Evolutionary conservation across 2,797 vertebrate genomes (phyloP).

Genomic region (Sciaenops ocellatus): DNA sequence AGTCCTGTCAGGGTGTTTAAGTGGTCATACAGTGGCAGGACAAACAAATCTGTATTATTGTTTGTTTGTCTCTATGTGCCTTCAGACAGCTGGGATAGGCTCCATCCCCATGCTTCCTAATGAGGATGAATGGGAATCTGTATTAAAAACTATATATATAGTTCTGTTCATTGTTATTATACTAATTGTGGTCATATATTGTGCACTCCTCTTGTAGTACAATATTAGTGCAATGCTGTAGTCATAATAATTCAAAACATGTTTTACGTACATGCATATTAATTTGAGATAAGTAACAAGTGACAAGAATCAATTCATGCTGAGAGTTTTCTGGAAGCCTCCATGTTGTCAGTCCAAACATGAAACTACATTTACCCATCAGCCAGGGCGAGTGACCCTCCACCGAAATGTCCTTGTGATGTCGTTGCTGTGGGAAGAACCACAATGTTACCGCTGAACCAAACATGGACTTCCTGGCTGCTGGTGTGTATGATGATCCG

Average conservation of each 20-base stretch:
- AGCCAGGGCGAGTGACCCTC: neutral
- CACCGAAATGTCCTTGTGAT: conserved; percentile 39
- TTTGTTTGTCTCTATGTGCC: too few relatives aligned
- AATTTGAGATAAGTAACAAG: neutral
- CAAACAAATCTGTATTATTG: neutral
- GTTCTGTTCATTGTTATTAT: neutral
- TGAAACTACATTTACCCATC: conserved; percentile 18
- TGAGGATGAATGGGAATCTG: too few relatives aligned
- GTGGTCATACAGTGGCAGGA: neutral
- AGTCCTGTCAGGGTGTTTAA: neutral
- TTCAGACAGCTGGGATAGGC: too few relatives aligned
- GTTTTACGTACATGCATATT: neutral
- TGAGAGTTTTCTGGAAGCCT: conserved; percentile 27
- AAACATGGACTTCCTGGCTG: conserved; percentile 66
- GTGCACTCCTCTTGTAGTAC: neutral
- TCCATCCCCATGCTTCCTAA: too few relatives aligned
- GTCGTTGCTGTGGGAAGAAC: conserved; percentile 32
- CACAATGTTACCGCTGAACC: conserved; percentile 18
- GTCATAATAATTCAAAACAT: neutral
- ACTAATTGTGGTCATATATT: neutral
- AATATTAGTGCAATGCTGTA: neutral
- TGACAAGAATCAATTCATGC: neutral
- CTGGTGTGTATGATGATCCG: conserved; percentile 55
- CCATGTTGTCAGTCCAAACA: conserved; percentile 1
- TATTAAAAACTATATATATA: too few relatives aligned